These are phyloP conservation scores for Sciurus carolinensis DNA, from an alignment of 2,797 vertebrate species.

Conservation along the genomic window DNA sequence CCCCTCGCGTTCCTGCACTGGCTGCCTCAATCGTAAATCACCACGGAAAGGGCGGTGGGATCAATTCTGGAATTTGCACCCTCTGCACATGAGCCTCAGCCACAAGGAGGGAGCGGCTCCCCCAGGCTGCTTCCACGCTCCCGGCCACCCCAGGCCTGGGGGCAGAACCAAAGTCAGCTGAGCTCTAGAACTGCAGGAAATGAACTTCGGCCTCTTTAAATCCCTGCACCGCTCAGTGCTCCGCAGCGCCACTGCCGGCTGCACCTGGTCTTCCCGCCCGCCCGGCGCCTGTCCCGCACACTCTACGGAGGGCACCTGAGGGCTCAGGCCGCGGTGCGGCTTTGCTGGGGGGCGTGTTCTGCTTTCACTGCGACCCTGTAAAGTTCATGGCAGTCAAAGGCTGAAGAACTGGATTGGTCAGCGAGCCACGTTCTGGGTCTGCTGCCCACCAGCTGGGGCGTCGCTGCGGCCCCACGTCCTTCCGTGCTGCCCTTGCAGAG, in stretches of 20 bases:
- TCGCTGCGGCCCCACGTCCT: neutral
- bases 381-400: neutral
- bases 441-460: conserved; percentile 71
- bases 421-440: conserved; percentile 20
- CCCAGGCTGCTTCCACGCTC: no score
- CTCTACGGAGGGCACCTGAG: no score
- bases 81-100: neutral
- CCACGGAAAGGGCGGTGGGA: neutral
- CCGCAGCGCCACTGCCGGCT: neutral
- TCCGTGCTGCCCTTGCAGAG: accelerated
- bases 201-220: conserved; percentile 78
- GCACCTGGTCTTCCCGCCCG: neutral
- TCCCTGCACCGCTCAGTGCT: conserved; percentile 69
- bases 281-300: neutral
- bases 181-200: conserved; percentile 83
- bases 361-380: neutral
- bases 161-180: conserved; percentile 41
- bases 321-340: no score
- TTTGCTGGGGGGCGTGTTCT: neutral
- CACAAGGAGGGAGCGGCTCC: neutral
- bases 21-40: neutral
- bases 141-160: conserved; percentile 52
- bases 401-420: conserved; percentile 46
- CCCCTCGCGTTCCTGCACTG: accelerated
- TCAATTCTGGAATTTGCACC: accelerated